Percentiles rank a stretch among this genome's conserved stretches.
phyloP scores from a whole-genome alignment of 2,888 invertebrate genomes.

The Scaptomyza reducta region DNA sequence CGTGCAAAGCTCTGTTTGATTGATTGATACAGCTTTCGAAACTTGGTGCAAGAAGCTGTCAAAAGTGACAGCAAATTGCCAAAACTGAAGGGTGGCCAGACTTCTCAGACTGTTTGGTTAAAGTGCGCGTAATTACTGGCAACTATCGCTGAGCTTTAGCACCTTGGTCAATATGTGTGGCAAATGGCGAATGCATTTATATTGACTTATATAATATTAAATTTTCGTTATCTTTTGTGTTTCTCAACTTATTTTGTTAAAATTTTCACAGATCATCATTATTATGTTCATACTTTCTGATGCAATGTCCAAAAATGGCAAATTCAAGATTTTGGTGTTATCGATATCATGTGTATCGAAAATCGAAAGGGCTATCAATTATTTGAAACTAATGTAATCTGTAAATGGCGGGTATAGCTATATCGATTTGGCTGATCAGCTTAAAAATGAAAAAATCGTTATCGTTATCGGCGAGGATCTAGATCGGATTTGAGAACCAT shows the following conservation, averaged over 20 bases:
- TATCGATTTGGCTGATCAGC: too few relatives aligned
- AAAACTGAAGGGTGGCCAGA: constrained; percentile 6
- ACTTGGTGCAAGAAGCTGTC: constrained; percentile 17
- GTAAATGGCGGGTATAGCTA: too few relatives aligned
- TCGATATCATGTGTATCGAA: too few relatives aligned
- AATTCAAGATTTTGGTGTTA: too few relatives aligned
- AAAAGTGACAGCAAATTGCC: constrained; percentile 16
- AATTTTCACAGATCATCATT: not conserved
- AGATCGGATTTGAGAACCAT: too few relatives aligned
- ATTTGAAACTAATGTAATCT: too few relatives aligned
- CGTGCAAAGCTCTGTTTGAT: constrained; percentile 63
- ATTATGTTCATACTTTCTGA: not conserved
- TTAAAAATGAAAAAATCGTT: too few relatives aligned
- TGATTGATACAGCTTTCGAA: constrained; percentile 80
- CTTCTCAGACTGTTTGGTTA: not conserved
- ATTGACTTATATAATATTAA: not conserved
- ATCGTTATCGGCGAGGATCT: too few relatives aligned
- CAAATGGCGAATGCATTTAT: not conserved
- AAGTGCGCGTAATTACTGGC: constrained; percentile 31
- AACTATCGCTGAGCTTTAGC: constrained; percentile 42
- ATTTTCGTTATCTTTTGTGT: not conserved
- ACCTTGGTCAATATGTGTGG: constrained; percentile 5
- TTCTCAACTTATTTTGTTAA: not conserved
- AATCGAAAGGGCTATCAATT: too few relatives aligned
- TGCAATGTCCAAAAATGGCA: not conserved